A percentile compares a stretch with the other conserved stretches of the same genome.
Conservation (phyloP, 2,113 vertebrate genomes). For the Pelvicachromis taeniatus region DNA sequence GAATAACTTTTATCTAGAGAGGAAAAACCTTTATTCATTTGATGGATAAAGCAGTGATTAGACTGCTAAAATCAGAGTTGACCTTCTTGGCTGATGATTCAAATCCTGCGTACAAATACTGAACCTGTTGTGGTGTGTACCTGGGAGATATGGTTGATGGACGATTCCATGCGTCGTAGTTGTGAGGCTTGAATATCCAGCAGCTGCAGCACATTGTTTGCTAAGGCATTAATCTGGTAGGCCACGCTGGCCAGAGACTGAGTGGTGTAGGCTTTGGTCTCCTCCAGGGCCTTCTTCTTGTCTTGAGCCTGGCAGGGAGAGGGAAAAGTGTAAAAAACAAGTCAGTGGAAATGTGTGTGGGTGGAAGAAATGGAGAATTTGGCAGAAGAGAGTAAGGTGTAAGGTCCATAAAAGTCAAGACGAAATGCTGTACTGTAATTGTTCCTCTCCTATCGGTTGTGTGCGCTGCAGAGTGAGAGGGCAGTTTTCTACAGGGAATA, state of each 20-base stretch:
- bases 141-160: constrained; percentile 88
- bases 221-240: constrained; percentile 99
- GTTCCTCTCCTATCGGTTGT: not conserved
- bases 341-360: constrained; percentile 3
- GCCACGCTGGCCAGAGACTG: constrained; percentile 98
- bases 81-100: not conserved
- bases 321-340: not conserved
- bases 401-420: not conserved
- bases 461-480: not conserved
- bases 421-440: constrained; percentile 1
- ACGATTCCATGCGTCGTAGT: constrained; percentile 97
- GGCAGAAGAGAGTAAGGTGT: not conserved
- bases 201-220: constrained; percentile 98
- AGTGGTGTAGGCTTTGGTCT: constrained; percentile 99
- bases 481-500: not conserved
- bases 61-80: not conserved
- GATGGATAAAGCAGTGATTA: not conserved
- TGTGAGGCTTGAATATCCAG: constrained; percentile 98
- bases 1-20: not conserved
- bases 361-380: not conserved
- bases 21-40: not conserved
- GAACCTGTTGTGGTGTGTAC: constrained; percentile 19
- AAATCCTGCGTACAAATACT: not conserved
- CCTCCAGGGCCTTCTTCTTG: constrained; percentile 98
- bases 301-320: constrained; percentile 84